These are phyloP conservation scores for Burhinus bistriatus DNA, from an alignment of 2,113 vertebrate genomes.

Conservation along the genomic window DNA sequence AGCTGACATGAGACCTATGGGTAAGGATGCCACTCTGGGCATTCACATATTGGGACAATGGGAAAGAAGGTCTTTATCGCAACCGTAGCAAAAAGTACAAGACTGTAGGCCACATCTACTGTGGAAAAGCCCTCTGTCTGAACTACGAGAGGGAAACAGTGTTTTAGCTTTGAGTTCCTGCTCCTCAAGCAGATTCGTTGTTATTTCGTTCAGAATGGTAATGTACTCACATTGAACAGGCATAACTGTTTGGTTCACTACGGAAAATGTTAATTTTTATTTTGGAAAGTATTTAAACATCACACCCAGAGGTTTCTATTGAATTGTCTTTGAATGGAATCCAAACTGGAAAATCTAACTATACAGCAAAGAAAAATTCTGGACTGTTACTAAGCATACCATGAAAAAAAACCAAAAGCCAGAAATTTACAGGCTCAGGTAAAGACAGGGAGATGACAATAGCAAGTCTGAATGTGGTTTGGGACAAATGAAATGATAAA, in stretches of 20 bases:
- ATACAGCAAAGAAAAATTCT: background rate
- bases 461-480: background rate
- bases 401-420: background rate
- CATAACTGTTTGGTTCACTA: background rate
- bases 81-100: background rate
- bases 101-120: background rate
- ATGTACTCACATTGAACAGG: background rate
- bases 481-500: background rate
- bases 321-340: background rate
- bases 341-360: background rate
- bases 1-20: background rate
- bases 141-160: background rate
- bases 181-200: background rate
- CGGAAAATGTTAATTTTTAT: background rate
- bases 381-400: background rate
- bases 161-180: background rate
- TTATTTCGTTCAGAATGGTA: background rate
- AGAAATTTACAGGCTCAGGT: background rate
- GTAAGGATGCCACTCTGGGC: background rate
- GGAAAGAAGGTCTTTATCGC: background rate
- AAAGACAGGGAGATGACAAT: background rate
- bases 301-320: background rate
- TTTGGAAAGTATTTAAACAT: slow-evolving; percentile 12
- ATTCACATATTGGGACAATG: background rate
- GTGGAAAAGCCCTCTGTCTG: background rate